Evolutionary conservation across 1,140 invertebrate genomes (phyloP), one percentile per base, ranked within the genome.

Genomic region (Tigriopus japonicus): DNA sequence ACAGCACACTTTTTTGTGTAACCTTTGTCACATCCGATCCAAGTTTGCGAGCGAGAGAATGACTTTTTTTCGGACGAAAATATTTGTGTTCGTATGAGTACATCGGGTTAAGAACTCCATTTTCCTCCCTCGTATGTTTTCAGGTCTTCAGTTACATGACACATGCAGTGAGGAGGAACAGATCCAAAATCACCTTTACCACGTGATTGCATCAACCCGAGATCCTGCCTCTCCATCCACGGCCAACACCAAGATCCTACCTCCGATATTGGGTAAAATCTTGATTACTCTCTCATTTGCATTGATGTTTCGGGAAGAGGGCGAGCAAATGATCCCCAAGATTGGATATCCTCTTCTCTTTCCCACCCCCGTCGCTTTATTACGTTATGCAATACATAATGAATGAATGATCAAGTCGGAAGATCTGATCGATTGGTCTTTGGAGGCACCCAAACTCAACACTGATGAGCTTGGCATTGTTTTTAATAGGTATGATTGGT

Each of bases 111-210:
- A 35, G 28, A 35, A 35, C n/a, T 35, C 3, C 28, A 35, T 35
- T 9, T 35, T 9, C 9, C 9, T 35, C 28, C 9, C 28, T 3
- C 9, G 28, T 35, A 9, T 9, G 28, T 35, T 35, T 35, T 35
- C 28, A n/a, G 35, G 54, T 12, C n/a, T 56, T 7, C 54, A 56
- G 40, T 19, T 56, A 14, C 54, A 56, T 35, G 54, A 56, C 24
- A 56, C 54, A 12, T 56, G 54, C 28, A 19, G 12, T 24, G n/a
- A 19, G 21, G 54, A 56, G 54, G 54, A 56, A 56, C 28, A 28
- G n/a, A 56, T 35, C 12, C n/a, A 56, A 35, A 56, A 56, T n/a
- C 55, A 58, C 21, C 41, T 58, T n/a, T 58, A 58, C 42, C 55
- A 40, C 17, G 41, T 58, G 28, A 58, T 58, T 58, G 17, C 21